These are phyloP conservation scores for Habrosyne pyritoides DNA, from an alignment of 2,888 invertebrate genomes.

Conservation along the genomic window DNA sequence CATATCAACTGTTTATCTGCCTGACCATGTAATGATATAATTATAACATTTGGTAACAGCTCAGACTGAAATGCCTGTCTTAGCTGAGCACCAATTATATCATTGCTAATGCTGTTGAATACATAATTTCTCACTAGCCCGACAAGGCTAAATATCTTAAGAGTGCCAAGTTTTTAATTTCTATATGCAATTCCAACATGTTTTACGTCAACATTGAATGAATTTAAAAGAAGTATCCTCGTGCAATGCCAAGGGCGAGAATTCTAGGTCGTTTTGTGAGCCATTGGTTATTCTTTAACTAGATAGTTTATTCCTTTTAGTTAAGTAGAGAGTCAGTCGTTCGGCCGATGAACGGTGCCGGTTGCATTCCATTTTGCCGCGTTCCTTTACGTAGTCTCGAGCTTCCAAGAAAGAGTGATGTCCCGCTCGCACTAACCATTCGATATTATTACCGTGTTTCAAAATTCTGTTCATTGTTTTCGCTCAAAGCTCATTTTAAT, in stretches of 20 bases:
- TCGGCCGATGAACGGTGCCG: conserved; percentile 41
- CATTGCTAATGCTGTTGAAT: not conserved
- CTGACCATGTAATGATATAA: not conserved
- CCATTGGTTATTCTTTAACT: conserved; percentile 20
- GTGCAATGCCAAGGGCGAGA: conserved; percentile 4
- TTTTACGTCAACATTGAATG: not conserved
- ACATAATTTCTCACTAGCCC: not conserved
- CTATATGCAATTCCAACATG: not conserved
- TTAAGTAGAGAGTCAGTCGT: conserved; percentile 39
- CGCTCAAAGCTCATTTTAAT: conserved; percentile 68
- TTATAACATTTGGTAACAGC: not conserved
- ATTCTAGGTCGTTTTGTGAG: conserved; percentile 5
- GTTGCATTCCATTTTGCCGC: conserved; percentile 75
- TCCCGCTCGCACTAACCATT: conserved; percentile 76
- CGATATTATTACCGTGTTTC: conserved; percentile 72
- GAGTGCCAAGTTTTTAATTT: not conserved
- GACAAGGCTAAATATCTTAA: not conserved
- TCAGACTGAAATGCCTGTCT: not conserved
- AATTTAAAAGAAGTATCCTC: not conserved
- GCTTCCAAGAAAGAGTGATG: conserved; percentile 75
- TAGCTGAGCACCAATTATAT: not conserved
- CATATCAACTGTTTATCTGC: too few species aligned
- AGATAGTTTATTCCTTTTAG: conserved; percentile 40
- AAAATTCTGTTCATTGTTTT: conserved; percentile 79
- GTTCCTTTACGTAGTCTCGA: conserved; percentile 72